Evolutionary conservation across 2,888 invertebrate genomes (phyloP).

Genomic region (Dryococelus australis): DNA sequence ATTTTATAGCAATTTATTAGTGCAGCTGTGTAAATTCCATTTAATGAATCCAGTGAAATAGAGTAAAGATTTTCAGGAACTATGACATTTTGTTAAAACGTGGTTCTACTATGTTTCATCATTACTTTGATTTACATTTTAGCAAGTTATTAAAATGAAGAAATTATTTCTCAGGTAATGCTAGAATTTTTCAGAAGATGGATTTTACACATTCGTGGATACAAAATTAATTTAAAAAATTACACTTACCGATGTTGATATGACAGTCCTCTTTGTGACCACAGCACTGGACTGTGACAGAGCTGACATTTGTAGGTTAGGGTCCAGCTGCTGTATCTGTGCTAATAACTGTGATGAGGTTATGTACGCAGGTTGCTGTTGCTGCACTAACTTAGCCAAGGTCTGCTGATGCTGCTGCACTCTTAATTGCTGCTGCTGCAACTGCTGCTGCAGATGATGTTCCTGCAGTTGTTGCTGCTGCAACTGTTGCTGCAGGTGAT

Average conservation of each 20-base stretch:
- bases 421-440: conserved; percentile 50
- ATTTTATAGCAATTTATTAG: no score
- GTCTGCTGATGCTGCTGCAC: conserved; percentile 51
- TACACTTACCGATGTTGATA: neutral
- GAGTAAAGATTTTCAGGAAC: no score
- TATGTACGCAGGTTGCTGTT: conserved; percentile 49
- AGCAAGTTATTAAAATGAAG: no score
- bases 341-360: conserved; percentile 68
- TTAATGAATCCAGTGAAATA: no score
- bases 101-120: no score
- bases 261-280: conserved; percentile 20
- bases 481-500: conserved; percentile 44
- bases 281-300: conserved; percentile 44
- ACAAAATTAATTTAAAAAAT: no score
- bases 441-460: conserved; percentile 51
- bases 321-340: conserved; percentile 67
- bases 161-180: no score
- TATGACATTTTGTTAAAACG: no score
- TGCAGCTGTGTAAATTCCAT: no score
- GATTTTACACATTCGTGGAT: no score
- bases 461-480: conserved; percentile 51
- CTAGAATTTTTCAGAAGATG: no score
- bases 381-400: conserved; percentile 25
- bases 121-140: no score
- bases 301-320: conserved; percentile 45